Percentiles rank a stretch among this genome's conserved stretches.
Conservation (phyloP, 1,140 invertebrate genomes). For the Bemisia tabaci region DNA sequence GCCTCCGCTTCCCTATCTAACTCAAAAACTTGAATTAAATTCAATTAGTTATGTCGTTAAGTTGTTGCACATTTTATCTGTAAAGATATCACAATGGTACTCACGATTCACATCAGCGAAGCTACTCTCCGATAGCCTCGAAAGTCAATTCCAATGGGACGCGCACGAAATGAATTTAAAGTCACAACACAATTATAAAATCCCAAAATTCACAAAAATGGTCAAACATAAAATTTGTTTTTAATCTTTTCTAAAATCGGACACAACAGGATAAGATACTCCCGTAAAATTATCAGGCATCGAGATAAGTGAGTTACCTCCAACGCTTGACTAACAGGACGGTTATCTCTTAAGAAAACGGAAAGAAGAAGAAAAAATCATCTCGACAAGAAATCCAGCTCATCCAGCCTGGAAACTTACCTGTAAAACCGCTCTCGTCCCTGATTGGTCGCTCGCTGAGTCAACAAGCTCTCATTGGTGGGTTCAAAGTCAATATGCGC, state of each 20-base stretch:
- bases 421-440: not conserved
- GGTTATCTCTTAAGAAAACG: not conserved
- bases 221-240: not conserved
- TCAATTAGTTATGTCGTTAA: too few relatives aligned
- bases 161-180: too few relatives aligned
- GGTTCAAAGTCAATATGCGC: not conserved
- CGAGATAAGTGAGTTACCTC: not conserved
- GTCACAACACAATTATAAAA: too few relatives aligned
- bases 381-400: not conserved
- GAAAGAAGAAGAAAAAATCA: not conserved
- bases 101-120: too few relatives aligned
- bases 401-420: not conserved
- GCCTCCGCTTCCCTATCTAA: too few relatives aligned
- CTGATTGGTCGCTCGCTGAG: not conserved
- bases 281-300: not conserved
- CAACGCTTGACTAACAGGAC: not conserved
- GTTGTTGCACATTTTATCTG: too few relatives aligned
- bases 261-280: not conserved
- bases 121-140: too few relatives aligned
- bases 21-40: too few relatives aligned
- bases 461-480: not conserved
- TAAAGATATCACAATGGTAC: too few relatives aligned
- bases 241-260: not conserved
- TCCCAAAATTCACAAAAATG: too few relatives aligned
- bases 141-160: too few relatives aligned